Evolutionary conservation across 2,888 invertebrate species (phyloP).

Genomic region (Rhagium mordax): DNA sequence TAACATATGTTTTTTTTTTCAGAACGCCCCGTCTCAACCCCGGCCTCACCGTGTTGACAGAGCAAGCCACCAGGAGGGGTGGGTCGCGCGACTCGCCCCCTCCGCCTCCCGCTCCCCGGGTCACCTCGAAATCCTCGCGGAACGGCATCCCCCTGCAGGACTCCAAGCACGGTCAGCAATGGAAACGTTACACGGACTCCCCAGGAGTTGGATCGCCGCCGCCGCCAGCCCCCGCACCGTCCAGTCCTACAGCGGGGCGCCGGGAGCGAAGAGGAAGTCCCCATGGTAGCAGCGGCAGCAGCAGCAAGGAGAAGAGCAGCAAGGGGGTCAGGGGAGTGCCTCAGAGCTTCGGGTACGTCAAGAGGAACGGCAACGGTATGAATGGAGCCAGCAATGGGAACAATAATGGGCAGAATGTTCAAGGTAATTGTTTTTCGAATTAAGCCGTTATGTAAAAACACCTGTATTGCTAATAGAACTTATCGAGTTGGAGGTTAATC

Average conservation of each 20-base stretch:
- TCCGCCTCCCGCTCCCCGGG: constrained; percentile 68
- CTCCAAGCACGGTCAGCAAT: constrained; percentile 70
- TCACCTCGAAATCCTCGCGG: constrained; percentile 59
- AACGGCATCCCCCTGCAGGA: constrained; percentile 63
- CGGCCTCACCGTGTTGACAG: constrained; percentile 74
- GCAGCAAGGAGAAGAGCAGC: constrained; percentile 72
- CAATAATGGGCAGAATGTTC: constrained; percentile 48
- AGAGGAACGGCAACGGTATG: constrained; percentile 72
- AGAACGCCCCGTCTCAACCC: constrained; percentile 62
- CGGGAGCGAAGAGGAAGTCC: constrained; percentile 68
- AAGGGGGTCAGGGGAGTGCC: constrained; percentile 81
- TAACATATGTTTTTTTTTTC: constrained; percentile 24
- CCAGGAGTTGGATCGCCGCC: constrained; percentile 77
- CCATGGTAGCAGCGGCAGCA: constrained; percentile 51
- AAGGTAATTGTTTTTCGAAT: constrained; percentile 40
- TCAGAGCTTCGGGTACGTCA: constrained; percentile 89
- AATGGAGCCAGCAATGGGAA: constrained; percentile 67
- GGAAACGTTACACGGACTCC: constrained; percentile 79
- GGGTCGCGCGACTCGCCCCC: constrained; percentile 69
- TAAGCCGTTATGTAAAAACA: too few relatives aligned
- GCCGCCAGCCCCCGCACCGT: constrained; percentile 70
- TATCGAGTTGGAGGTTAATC: too few relatives aligned
- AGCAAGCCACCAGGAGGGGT: constrained; percentile 74
- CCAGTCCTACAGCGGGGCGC: constrained; percentile 67
- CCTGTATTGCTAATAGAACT: too few relatives aligned